phyloP scores from a whole-genome alignment of 2,888 invertebrate species.

The Abrostola triplasia region DNA sequence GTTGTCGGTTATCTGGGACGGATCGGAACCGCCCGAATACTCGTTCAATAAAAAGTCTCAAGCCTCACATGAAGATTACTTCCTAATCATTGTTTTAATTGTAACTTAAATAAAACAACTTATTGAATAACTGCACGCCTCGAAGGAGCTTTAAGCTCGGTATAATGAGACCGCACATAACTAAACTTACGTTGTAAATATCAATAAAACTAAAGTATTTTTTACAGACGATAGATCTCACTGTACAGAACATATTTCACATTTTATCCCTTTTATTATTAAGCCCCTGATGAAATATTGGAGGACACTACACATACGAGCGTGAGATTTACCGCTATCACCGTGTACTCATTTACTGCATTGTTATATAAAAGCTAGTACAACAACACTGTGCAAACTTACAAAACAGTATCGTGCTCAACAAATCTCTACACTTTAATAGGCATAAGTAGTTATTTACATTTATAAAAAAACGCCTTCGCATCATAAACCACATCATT shows the following conservation, averaged over 20 bases:
- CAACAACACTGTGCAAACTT: no score
- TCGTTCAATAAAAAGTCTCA: conserved; percentile 1
- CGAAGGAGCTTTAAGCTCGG: not conserved
- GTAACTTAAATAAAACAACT: not conserved
- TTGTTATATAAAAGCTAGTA: not conserved
- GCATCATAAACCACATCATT: no score
- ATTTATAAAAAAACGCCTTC: no score
- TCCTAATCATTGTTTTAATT: not conserved
- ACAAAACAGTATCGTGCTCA: no score
- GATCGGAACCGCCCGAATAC: not conserved
- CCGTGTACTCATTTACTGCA: conserved; percentile 1
- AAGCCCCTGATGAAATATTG: not conserved
- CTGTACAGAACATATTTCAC: not conserved
- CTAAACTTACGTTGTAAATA: not conserved
- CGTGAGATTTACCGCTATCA: not conserved
- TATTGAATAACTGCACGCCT: not conserved
- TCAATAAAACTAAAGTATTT: not conserved
- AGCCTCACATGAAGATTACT: not conserved
- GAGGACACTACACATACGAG: not conserved
- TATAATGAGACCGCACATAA: not conserved
- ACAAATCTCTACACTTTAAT: no score
- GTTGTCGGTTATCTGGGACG: not conserved
- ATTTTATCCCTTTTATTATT: no score
- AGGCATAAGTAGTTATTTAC: no score
- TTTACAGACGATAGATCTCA: not conserved